Conservation (phyloP, 2,888 invertebrate species). For the Arge pagana region DNA sequence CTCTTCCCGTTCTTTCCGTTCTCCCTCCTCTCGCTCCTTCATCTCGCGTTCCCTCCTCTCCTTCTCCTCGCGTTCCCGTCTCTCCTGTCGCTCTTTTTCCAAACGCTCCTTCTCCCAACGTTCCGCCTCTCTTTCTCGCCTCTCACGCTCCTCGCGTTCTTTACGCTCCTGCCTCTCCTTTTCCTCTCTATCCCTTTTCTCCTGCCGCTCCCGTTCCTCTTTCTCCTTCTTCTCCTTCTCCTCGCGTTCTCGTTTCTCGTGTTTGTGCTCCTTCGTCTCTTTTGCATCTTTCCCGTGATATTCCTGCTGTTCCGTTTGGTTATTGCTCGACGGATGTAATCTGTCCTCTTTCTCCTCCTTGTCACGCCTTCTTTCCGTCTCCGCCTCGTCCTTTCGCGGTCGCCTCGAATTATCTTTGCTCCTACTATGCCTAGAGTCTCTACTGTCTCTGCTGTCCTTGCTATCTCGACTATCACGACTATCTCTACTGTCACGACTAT, state of each 20-base stretch:
- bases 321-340: constrained; percentile 27
- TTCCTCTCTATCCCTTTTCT: constrained; percentile 43
- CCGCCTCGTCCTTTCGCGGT: constrained; percentile 49
- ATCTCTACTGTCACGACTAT: constrained; percentile 52
- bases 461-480: constrained; percentile 44
- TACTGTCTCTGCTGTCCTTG: constrained; percentile 47
- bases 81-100: constrained; percentile 43
- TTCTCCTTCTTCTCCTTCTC: constrained; percentile 47
- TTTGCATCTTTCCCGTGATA: constrained; percentile 35
- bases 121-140: constrained; percentile 44
- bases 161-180: constrained; percentile 44
- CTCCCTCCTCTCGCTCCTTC: constrained; percentile 49
- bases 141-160: constrained; percentile 48
- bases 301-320: constrained; percentile 36
- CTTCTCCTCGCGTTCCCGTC: constrained; percentile 44
- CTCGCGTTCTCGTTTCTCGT: constrained; percentile 46
- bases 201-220: constrained; percentile 42
- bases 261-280: constrained; percentile 41
- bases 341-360: constrained; percentile 43
- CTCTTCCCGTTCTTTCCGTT: constrained; percentile 40
- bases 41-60: constrained; percentile 36
- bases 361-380: constrained; percentile 41
- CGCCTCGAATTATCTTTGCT: constrained; percentile 48
- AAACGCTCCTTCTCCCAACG: constrained; percentile 49
- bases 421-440: constrained; percentile 51